Base-by-base conservation (phyloP, 1,140 invertebrate species). In the Dendroctonus valens region DNA sequence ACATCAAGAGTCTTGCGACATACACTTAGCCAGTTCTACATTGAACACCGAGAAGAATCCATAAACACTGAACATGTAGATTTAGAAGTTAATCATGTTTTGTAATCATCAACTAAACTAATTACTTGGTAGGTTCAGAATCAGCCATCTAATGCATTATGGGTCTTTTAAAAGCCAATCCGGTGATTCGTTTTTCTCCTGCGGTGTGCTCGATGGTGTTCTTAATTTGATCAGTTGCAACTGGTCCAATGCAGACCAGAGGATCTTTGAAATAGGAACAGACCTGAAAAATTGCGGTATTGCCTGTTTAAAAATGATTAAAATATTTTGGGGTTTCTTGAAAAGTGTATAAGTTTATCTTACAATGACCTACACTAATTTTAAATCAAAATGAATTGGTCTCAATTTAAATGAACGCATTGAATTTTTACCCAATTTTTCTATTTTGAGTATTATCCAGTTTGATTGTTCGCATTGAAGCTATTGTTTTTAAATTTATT, bases 221-320 rank as follows among this genome's bases (percentile, higher is more conserved):
- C 69, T 79, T 79, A 58, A 80, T 78, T 78, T 91, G 89, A 72
- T 91, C 89, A 2, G 86, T 86, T 0, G 90, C 90, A 0, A 93
- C 90, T 0, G 89, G 89, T 1, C 92, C 92, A 68, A 96, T 91
- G 82, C 93, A 96, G 15, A 92, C 89, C 8, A 93, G 81, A 11
- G 92, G 89, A 72, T 94, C 92, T 73, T 91, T 93, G 85, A 94
- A 96, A 79, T 94, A 94, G 6, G 89, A 91, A 79, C 92, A 94
- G 68, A 91, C 88, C 89, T 92, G 80, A 1, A 77, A 77, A 61
- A 15, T 59, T 9, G 15, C 50, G 11, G 26, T 3, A 52, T 8
- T 12, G 5, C 2, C 11, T 11, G n/a, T n/a, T 12, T 52, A 3
- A 12, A 3, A 52, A 52, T 12, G 8, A 26, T 52, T 52, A 26